Conservation (phyloP, 2,797 vertebrate genomes). For the Parotocinclus haroldoi region DNA sequence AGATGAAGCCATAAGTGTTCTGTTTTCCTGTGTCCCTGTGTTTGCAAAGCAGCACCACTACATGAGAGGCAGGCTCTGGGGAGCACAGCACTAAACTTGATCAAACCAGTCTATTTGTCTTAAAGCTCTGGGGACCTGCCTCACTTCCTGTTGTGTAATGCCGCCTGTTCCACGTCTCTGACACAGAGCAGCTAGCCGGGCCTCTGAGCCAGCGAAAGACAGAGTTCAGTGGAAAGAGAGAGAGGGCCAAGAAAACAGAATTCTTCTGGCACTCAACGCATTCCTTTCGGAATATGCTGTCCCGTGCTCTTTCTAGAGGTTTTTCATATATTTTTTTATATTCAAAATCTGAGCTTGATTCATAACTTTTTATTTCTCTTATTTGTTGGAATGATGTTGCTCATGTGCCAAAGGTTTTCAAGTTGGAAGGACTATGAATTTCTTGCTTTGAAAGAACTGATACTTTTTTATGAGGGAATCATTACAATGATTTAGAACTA, state of each 20-base stretch:
- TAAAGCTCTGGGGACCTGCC: conserved; percentile 50
- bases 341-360: neutral
- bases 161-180: conserved; percentile 44
- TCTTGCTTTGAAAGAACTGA: no score
- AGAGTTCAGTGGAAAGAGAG: conserved; percentile 13
- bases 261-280: conserved; percentile 34
- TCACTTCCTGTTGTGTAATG: conserved; percentile 58
- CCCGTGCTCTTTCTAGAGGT: conserved; percentile 24
- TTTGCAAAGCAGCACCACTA: conserved; percentile 45
- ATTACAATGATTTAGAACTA: no score
- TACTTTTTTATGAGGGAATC: no score
- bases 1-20: conserved; percentile 40
- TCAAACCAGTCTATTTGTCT: conserved; percentile 60
- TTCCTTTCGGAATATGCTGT: conserved; percentile 33
- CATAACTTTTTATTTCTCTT: no score
- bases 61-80: conserved; percentile 49
- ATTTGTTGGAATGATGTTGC: no score
- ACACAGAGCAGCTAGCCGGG: conserved; percentile 26
- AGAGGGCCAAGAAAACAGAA: conserved; percentile 12
- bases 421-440: no score
- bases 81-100: conserved; percentile 51
- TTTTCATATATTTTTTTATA: conserved; percentile 15
- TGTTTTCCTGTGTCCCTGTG: conserved; percentile 23
- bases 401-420: no score
- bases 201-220: neutral